These are phyloP conservation scores for Remorina albescens DNA, from an alignment of 2,797 vertebrate genomes.

Conservation along the genomic window DNA sequence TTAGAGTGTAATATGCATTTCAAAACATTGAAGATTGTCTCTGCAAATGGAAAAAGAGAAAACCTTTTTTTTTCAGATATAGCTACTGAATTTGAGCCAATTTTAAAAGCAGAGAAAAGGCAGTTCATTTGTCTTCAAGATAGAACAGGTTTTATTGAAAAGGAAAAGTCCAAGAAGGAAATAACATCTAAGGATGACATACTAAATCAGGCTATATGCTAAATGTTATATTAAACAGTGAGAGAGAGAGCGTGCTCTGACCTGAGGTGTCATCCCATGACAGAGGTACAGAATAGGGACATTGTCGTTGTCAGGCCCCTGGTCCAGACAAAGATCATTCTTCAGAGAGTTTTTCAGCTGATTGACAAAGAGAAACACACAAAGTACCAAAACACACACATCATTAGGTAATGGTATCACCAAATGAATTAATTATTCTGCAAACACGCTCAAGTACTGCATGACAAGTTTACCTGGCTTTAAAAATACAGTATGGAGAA, in stretches of 20 bases:
- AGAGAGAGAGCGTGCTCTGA: slow-evolving; percentile 72
- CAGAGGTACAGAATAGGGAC: slow-evolving; percentile 97
- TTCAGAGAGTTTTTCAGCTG: slow-evolving; percentile 97
- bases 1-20: slow-evolving; percentile 27
- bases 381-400: slow-evolving; percentile 2
- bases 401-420: not conserved
- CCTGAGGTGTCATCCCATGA: slow-evolving; percentile 98
- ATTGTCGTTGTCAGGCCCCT: slow-evolving; percentile 97
- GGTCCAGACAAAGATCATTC: slow-evolving; percentile 96
- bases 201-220: slow-evolving; percentile 35
- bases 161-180: slow-evolving; percentile 25
- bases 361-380: slow-evolving; percentile 30
- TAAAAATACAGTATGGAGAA: too few relatives aligned
- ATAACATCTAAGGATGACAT: slow-evolving; percentile 36
- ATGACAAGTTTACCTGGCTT: too few relatives aligned
- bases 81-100: slow-evolving; percentile 32
- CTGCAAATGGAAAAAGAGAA: slow-evolving; percentile 34
- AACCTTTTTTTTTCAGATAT: slow-evolving; percentile 25
- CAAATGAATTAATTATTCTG: too few relatives aligned
- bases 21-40: slow-evolving; percentile 25
- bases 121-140: slow-evolving; percentile 25
- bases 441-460: too few relatives aligned
- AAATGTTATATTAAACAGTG: slow-evolving; percentile 16
- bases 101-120: slow-evolving; percentile 26
- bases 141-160: slow-evolving; percentile 34